A percentile compares a stretch with the other conserved stretches of the same genome.
phyloP scores from a whole-genome alignment of 2,888 invertebrate species.

The Epistrophe grossulariae region DNA sequence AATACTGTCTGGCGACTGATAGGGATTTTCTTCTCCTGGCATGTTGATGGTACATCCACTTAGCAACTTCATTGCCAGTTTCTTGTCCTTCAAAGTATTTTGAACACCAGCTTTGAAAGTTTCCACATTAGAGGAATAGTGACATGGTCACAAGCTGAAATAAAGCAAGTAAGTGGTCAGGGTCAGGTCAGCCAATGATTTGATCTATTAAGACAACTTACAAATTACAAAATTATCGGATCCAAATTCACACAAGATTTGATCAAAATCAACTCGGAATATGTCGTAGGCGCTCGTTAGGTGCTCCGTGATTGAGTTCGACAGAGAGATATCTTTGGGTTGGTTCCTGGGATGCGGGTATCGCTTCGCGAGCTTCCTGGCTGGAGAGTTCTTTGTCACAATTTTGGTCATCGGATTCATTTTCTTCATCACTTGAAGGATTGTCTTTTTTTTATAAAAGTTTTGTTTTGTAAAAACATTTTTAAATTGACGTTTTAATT shows the following conservation, averaged over 20 bases:
- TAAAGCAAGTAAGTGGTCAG: too few species aligned
- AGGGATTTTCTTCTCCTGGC: conserved; percentile 80
- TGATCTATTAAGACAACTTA: conserved; percentile 54
- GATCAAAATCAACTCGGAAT: too few species aligned
- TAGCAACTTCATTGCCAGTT: conserved; percentile 80
- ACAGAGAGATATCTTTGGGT: conserved; percentile 82
- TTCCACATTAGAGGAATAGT: too few species aligned
- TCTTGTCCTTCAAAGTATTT: conserved; percentile 80
- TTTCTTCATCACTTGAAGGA: conserved; percentile 59
- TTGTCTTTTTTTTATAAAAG: conserved; percentile 26
- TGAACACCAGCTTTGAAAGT: too few species aligned
- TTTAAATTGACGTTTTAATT: conserved; percentile 78
- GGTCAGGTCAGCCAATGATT: too few species aligned
- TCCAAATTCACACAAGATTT: conserved; percentile 81
- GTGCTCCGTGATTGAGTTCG: conserved; percentile 80
- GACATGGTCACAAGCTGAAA: too few species aligned
- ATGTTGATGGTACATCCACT: too few species aligned
- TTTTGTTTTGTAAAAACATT: not conserved
- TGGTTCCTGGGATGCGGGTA: conserved; percentile 82
- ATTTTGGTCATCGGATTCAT: conserved; percentile 18
- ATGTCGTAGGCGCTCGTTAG: conserved; percentile 81
- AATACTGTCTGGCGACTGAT: conserved; percentile 86
- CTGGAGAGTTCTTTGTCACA: conserved; percentile 76
- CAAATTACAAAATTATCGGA: conserved; percentile 80
- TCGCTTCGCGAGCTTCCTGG: conserved; percentile 81